Evolutionary conservation across 2,797 vertebrate genomes (phyloP), one percentile per base, ranked within the genome.

Genomic region (Pangasius sanitwongsei): DNA sequence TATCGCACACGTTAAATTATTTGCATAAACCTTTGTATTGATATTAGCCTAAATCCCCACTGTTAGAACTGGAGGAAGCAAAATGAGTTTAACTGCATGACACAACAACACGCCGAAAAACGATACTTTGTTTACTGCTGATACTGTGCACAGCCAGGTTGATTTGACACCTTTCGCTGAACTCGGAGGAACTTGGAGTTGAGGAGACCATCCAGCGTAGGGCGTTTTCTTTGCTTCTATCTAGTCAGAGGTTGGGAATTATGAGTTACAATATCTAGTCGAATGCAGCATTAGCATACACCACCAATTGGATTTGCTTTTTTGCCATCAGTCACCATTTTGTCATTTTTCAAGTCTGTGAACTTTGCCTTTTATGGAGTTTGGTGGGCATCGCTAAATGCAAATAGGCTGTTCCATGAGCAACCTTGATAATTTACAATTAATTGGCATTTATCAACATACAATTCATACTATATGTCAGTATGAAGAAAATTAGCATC

Each of bases 1-100:
- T 87, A 89, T 69, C 31, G 16, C 70, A 20, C 53, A 34, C 37
- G 0, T 50, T 84, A 75, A 84, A 78, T 78, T 84, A 67, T 78
- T 87, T 65, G 37, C 37, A 34, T 81, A 78, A 85, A 41, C 9
- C 28, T 31, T 67, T 69, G 72, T 18, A 15, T 48, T 80, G 83
- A 31, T 85, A 80, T 70, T 57, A 78, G 6, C 7, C 50, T 0
- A 81, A 59, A 23, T 59, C 3, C 18, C 20, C 20, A 61, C 1
- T 82, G 31, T 59, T 41, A 37, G 5, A 59, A 41, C 1, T 82
- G 20, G 55, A 63, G 13, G 25, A n/a, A 59, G 9, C 31, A 37
- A 53, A 57, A 57, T 0, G 13, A 31, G 2, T 37, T 82, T 16
- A 63, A 16, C 9, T 41, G 18, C 20, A 63, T 82, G 18, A 81